Base-by-base conservation (phyloP, 2,888 invertebrate species). In the Meteorus colon region DNA sequence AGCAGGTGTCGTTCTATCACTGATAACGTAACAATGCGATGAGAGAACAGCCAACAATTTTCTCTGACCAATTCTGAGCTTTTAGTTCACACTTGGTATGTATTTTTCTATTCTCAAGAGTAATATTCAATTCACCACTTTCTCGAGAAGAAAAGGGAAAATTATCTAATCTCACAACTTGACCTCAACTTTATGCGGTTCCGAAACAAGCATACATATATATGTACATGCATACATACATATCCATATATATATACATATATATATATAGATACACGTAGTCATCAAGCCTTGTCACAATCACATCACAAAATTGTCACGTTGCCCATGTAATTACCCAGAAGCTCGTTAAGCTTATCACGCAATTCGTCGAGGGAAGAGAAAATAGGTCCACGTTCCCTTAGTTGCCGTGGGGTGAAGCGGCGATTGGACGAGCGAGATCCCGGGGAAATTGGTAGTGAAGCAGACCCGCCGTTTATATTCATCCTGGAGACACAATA, bases 341-440 rank as follows among this genome's bases (percentile, higher is more conserved):
- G 80, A 65, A 89, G 84, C 78, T 89, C 86, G 74, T 85, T 82
- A 66, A 89, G 83, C 80, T 87, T 89, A 81, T 87, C 88, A 75
- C 87, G 88, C 60, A 89, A 81, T 73, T 89, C 88, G 74, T 88
- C 89, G 65, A 89, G 82, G 19, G 89, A 88, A 24, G 87, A 86
- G 78, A 89, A 89, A 67, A 89, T 80, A 51, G 89, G 87, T 55
- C 81, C 84, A 51, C 79, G 80, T 24, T 81, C 79, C 60, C 79
- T 71, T 10, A 81, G 73, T 69, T 81, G 79, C 34, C 78, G 79
- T 45, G 71, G 51, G 55, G 77, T 71, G 37, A 81, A 73, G 45
- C 62, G 71, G 48, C 70, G 68, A 41, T 74, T 79, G 37, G 76
- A 77, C 63, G 74, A 78, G 48, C 78, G 76, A 66, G 77, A 75